A percentile compares a stretch with the other conserved stretches of the same genome.
These are phyloP conservation scores for Aptenodytes forsteri DNA, from an alignment of 2,113 vertebrate genomes.

Conservation along the genomic window DNA sequence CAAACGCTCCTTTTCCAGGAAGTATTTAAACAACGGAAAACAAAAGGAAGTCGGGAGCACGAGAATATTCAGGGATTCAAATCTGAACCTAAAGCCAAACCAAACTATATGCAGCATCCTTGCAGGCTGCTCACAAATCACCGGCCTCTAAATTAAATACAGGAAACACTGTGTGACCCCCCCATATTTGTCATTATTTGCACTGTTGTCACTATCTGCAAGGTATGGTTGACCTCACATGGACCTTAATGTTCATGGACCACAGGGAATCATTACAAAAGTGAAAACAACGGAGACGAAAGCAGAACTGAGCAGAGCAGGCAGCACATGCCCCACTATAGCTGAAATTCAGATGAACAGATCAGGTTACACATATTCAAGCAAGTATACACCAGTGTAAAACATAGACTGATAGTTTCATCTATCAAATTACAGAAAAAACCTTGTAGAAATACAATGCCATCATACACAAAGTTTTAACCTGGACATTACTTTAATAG, in stretches of 20 bases:
- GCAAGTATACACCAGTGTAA: not conserved
- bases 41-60: not conserved
- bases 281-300: conserved; percentile 13
- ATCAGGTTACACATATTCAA: not conserved
- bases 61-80: not conserved
- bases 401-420: not conserved
- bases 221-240: conserved; percentile 48
- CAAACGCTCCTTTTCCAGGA: not conserved
- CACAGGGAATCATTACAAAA: conserved; percentile 19
- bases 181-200: conserved; percentile 15
- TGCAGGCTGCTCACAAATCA: not conserved
- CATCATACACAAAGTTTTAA: not conserved
- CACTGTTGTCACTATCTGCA: not conserved
- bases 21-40: not conserved
- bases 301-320: not conserved
- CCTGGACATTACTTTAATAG: not conserved
- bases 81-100: not conserved
- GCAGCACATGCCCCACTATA: not conserved
- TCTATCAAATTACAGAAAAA: conserved; percentile 7
- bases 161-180: not conserved
- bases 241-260: conserved; percentile 6
- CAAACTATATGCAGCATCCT: not conserved
- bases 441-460: not conserved
- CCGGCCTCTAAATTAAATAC: not conserved
- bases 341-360: not conserved